Evolutionary conservation across 2,797 vertebrate genomes (phyloP).

Genomic region (Hoplostethus atlanticus): DNA sequence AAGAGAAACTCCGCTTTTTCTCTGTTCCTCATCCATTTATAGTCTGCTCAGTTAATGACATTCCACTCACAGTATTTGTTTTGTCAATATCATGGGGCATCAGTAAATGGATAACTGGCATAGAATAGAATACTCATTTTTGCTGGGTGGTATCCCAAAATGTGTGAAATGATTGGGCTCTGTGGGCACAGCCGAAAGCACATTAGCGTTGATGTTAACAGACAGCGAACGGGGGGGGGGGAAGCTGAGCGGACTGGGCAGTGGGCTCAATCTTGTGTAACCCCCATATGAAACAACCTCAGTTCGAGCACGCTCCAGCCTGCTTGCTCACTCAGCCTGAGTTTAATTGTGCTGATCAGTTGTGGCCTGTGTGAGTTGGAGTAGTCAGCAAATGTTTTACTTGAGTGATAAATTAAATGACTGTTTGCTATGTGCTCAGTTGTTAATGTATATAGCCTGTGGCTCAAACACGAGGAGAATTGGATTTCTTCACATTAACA

Average conservation of each 20-base stretch:
- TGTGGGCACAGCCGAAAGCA: constrained; percentile 23
- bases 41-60: constrained; percentile 7
- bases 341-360: constrained; percentile 5
- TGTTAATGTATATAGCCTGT: not conserved
- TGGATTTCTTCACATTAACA: not conserved
- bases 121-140: constrained; percentile 9
- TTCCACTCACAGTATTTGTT: constrained; percentile 15
- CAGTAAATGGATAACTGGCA: constrained; percentile 8
- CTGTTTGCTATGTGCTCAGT: not conserved
- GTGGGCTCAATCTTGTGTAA: constrained; percentile 27
- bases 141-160: not conserved
- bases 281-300: constrained; percentile 34
- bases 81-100: constrained; percentile 10
- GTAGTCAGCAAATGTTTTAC: not conserved
- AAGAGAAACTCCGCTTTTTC: not conserved
- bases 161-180: constrained; percentile 37
- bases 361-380: not conserved
- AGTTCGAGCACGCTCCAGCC: constrained; percentile 30
- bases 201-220: constrained; percentile 47
- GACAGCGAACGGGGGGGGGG: constrained; percentile 20
- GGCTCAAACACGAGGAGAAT: not conserved
- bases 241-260: constrained; percentile 21
- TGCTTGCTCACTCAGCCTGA: constrained; percentile 13
- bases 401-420: constrained; percentile 9
- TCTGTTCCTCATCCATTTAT: constrained; percentile 29